Evolutionary conservation across 2,113 vertebrate genomes (phyloP).

Genomic region (Penelope pileata): DNA sequence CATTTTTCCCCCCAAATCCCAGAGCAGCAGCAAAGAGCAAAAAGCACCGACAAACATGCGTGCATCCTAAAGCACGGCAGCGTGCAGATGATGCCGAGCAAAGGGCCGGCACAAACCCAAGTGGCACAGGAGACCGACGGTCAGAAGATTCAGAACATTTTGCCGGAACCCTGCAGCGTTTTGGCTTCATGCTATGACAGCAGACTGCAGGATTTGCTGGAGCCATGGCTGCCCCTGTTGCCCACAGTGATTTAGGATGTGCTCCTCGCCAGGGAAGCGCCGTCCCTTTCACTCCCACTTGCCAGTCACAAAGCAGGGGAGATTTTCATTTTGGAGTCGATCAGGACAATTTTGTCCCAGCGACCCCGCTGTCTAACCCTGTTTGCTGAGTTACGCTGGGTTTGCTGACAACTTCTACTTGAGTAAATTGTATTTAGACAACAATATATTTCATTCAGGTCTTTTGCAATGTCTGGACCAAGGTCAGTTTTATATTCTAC

Average conservation of each 20-base stretch:
- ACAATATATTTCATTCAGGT: constrained; percentile 90
- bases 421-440: constrained; percentile 90
- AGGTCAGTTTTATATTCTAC: constrained; percentile 98
- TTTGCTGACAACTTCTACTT: constrained; percentile 89
- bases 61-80: neutral
- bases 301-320: neutral
- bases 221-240: too few species aligned
- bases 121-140: neutral
- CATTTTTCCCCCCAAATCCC: neutral
- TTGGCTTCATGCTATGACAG: neutral
- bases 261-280: neutral
- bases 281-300: neutral
- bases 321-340: constrained; percentile 58
- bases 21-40: neutral
- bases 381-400: constrained; percentile 82
- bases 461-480: constrained; percentile 91
- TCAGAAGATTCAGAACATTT: neutral
- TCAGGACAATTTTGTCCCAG: constrained; percentile 60
- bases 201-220: too few species aligned
- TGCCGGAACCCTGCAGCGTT: fast-evolving
- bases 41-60: neutral
- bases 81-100: neutral
- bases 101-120: neutral
- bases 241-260: neutral
- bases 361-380: constrained; percentile 72